These are phyloP conservation scores for Rhynchomys soricoides DNA, from an alignment of 2,113 vertebrate genomes.

Conservation along the genomic window DNA sequence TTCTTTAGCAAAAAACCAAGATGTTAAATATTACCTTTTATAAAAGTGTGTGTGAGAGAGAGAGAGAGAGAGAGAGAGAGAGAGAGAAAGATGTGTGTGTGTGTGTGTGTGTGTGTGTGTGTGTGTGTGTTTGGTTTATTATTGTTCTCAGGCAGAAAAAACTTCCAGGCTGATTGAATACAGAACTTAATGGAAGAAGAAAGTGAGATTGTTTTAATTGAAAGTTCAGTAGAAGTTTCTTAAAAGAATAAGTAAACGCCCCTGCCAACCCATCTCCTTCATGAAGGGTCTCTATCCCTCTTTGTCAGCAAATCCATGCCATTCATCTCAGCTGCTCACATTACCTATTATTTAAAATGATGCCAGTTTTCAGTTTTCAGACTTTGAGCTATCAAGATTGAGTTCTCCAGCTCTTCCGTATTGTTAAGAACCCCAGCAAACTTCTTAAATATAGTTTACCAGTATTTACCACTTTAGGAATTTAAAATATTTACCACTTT, in stretches of 20 bases:
- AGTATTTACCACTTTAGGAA: background rate
- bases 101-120: no score
- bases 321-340: background rate
- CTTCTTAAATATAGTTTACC: background rate
- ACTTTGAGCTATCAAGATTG: background rate
- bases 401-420: background rate
- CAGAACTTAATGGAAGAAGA: conserved; percentile 1
- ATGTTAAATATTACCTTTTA: conserved; percentile 24
- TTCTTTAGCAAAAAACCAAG: conserved; percentile 16
- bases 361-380: background rate
- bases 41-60: background rate
- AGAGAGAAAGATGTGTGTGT: background rate
- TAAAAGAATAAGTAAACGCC: background rate
- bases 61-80: no score
- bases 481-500: conserved; percentile 11
- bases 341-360: background rate
- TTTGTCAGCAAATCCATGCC: background rate
- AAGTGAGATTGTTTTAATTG: conserved; percentile 47
- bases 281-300: background rate
- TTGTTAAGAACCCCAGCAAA: background rate
- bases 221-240: conserved; percentile 31
- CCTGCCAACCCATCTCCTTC: background rate
- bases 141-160: background rate
- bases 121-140: no score
- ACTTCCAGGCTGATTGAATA: background rate